Evolutionary conservation across 1,140 invertebrate genomes (phyloP), one percentile per base, ranked within the genome.

Genomic region (Pectinophora gossypiella): DNA sequence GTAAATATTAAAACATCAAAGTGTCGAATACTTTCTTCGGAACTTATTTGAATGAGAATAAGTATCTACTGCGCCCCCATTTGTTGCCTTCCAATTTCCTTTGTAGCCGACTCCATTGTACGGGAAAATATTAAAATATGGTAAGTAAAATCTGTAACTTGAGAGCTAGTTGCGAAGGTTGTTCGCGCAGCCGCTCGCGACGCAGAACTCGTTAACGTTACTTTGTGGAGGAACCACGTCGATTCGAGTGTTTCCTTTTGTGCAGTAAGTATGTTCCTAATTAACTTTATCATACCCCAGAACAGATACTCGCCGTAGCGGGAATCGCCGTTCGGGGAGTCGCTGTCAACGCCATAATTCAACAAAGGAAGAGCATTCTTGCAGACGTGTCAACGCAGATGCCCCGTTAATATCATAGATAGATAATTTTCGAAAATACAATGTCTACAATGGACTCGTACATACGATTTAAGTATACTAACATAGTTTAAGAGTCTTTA

Each of bases 21-120:
- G 70, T 73, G 68, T 72, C 62, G 64, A 72, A 71, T 54, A 70
- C 56, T 76, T 73, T 69, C 61, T 73, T 70, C 49, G 48, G 50
- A 75, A 72, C 67, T 76, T 61, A 76, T 81, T 78, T 76, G 71
- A 81, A 81, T 78, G 65, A 78, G 69, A 77, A 80, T 74, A 75
- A 72, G 71, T 69, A 63, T 57, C 56, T 62, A 54, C 54, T 62
- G 48, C 51, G 50, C 54, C 48, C 61, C 70, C 62, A 75, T 75
- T 76, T 76, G 69, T 76, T 75, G 65, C 68, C 63, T 71, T 75
- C 66, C 68, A 71, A 73, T 76, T 68, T 64, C 60, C 64, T 79
- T 76, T 74, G 75, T 76, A 64, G 54, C 51, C 51, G 42, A 43
- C 55, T 64, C 54, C 52, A 66, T 70, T 76, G 68, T 67, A 68